Percentiles rank a stretch among this genome's conserved stretches.
Conservation (phyloP, 1,140 invertebrate species). For the Chelonus insularis region DNA sequence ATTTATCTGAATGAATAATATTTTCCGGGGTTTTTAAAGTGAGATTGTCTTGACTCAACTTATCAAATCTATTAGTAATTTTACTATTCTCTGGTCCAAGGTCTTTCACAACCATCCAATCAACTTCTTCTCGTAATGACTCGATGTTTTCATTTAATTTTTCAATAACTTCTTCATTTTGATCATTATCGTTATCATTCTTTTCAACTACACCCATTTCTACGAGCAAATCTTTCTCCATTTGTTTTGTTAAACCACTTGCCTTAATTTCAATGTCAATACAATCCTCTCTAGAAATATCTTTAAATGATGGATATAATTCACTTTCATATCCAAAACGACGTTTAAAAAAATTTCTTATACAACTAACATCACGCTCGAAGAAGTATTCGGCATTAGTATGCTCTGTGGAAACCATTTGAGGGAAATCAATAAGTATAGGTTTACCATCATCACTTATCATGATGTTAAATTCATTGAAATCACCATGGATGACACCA, state of each 20-base stretch:
- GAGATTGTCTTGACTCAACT: neutral
- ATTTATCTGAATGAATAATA: conserved; percentile 42
- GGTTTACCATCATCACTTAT: conserved; percentile 79
- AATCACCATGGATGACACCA: conserved; percentile 98
- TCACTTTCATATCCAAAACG: conserved; percentile 92
- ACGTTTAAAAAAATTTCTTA: conserved; percentile 89
- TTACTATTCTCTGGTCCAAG: neutral
- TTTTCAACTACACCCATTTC: conserved; percentile 56
- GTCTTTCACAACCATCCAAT: neutral
- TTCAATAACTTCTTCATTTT: conserved; percentile 8
- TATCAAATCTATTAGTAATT: conserved; percentile 15
- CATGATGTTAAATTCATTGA: conserved; percentile 99
- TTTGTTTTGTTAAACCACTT: conserved; percentile 86
- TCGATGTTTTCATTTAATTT: conserved; percentile 10
- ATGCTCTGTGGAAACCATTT: conserved; percentile 97
- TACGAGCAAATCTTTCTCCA: conserved; percentile 74
- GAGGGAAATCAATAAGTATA: conserved; percentile 97
- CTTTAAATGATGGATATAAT: conserved; percentile 81
- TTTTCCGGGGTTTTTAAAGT: neutral
- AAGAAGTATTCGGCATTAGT: conserved; percentile 93
- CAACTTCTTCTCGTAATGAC: neutral
- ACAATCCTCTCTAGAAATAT: conserved; percentile 76
- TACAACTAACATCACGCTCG: conserved; percentile 92
- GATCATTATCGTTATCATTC: conserved; percentile 42
- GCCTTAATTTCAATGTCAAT: conserved; percentile 89